These are phyloP conservation scores for Drosophila meridiana DNA, from an alignment of 2,888 invertebrate genomes.

Conservation along the genomic window DNA sequence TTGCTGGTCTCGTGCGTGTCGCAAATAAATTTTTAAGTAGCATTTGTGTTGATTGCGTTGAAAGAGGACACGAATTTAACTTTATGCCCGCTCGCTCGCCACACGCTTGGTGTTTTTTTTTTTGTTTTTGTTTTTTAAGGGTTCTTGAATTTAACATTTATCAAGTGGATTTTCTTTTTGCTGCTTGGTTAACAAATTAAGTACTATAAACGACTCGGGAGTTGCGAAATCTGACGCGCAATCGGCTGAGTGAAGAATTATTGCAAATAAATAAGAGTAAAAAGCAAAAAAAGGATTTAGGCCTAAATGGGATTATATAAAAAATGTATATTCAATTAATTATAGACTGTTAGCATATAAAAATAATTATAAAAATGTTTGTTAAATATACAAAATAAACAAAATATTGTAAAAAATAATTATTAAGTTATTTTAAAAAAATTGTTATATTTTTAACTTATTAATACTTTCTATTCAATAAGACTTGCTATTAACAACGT, in stretches of 20 bases:
- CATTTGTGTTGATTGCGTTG: slow-evolving; percentile 81
- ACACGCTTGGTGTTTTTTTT: slow-evolving; percentile 30
- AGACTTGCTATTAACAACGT: slow-evolving; percentile 2
- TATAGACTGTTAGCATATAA: not conserved
- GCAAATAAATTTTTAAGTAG: slow-evolving; percentile 82
- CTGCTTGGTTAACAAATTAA: slow-evolving; percentile 73
- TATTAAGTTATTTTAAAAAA: not conserved
- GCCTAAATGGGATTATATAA: not conserved
- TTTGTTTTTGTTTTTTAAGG: slow-evolving; percentile 41
- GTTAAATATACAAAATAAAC: not conserved
- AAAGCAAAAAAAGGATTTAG: not conserved
- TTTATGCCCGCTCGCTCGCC: slow-evolving; percentile 45
- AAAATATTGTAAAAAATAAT: not conserved
- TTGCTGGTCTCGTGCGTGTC: slow-evolving; percentile 70
- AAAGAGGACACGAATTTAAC: slow-evolving; percentile 72
- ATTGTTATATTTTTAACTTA: not conserved
- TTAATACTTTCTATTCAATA: not conserved
- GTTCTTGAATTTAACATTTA: slow-evolving; percentile 68
- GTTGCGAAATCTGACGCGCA: slow-evolving; percentile 16
- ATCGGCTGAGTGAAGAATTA: slow-evolving; percentile 15
- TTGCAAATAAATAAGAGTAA: slow-evolving; percentile 16
- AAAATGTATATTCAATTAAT: slow-evolving; percentile 4
- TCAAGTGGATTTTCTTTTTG: slow-evolving; percentile 66
- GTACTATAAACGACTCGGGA: slow-evolving; percentile 47
- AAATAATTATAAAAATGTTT: not conserved